phyloP scores from a whole-genome alignment of 2,888 invertebrate genomes.

The Galeruca laticollis region DNA sequence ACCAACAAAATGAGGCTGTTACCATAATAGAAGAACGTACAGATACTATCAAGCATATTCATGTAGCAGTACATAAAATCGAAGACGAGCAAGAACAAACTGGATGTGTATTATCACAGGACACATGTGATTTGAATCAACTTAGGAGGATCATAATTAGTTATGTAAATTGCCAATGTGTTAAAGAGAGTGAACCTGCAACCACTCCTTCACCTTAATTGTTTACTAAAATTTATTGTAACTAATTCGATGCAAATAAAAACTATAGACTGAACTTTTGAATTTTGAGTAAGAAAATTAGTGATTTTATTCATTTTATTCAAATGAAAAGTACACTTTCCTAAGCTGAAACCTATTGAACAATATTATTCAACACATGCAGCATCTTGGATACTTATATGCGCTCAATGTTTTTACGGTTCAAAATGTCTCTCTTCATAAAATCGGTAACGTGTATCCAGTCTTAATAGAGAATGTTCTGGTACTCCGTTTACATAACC shows the following conservation, averaged over 20 bases:
- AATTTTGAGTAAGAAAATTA: neutral
- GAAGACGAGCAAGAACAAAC: neutral
- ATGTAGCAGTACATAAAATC: neutral
- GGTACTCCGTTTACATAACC: too few relatives aligned
- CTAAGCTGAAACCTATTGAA: too few relatives aligned
- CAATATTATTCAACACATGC: too few relatives aligned
- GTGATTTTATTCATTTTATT: neutral
- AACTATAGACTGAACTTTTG: neutral
- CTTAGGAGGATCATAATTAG: neutral
- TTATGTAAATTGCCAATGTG: constrained; percentile 2
- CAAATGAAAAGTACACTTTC: neutral
- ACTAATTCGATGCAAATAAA: constrained; percentile 1
- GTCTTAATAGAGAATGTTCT: too few relatives aligned
- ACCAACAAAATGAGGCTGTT: neutral
- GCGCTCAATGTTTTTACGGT: too few relatives aligned
- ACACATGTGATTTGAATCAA: neutral
- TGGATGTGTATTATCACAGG: neutral
- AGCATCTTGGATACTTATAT: too few relatives aligned
- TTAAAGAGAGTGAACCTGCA: neutral
- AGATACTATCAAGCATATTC: neutral
- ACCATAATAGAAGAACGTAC: neutral
- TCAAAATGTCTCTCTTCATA: too few relatives aligned
- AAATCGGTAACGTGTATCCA: too few relatives aligned
- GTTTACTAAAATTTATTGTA: neutral
- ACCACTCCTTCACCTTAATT: neutral